Base-by-base conservation (phyloP, 2,113 vertebrate genomes). In the Andinoacara biseriatus region DNA sequence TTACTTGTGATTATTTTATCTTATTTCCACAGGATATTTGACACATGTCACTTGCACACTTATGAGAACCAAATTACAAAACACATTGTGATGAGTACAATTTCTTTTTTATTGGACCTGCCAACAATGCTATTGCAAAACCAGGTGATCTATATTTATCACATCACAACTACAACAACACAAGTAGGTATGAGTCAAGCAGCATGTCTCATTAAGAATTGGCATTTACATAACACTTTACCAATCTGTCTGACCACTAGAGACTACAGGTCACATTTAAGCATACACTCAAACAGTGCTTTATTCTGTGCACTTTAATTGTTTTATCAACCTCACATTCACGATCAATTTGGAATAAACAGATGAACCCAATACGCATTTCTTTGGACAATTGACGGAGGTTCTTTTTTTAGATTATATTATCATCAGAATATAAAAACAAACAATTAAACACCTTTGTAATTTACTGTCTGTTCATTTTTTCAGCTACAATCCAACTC, bases 401-500 rank as follows among this genome's bases (percentile, higher is more conserved):
- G 46, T 54, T 54, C 46, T 29, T 14, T 6, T 72, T 72, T 72
- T 52, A 54, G 17, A 72, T 72, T 72, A 72, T 52, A 72, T 52
- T 52, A 31, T 31, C 22, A 8, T 5, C 3, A 8, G 31, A 3
- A 72, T 31, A 43, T 43, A 58, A 67, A 65, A 62, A 17, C 61
- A 43, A 46, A 69, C 20, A 1, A 58, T n/a, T 26, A 46, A 49
- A 2, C 15, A 49, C 1, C 18, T 56, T 74, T 52, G 29, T 62
- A 26, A 35, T 26, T 38, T 31, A 20, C 49, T n/a, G 17, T 57
- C 5, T 5, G 3, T 58, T 52, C 15, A 54, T 76, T 79, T 88
- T 91, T 87, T 43, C 77, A 91, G 90, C 14, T 87, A 49, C 82
- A 84, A 7, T 81, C 83, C 91, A 62, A 83, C 67, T 6, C 0